Conservation (phyloP, 2,797 vertebrate species). For the Molossus alvarezi region DNA sequence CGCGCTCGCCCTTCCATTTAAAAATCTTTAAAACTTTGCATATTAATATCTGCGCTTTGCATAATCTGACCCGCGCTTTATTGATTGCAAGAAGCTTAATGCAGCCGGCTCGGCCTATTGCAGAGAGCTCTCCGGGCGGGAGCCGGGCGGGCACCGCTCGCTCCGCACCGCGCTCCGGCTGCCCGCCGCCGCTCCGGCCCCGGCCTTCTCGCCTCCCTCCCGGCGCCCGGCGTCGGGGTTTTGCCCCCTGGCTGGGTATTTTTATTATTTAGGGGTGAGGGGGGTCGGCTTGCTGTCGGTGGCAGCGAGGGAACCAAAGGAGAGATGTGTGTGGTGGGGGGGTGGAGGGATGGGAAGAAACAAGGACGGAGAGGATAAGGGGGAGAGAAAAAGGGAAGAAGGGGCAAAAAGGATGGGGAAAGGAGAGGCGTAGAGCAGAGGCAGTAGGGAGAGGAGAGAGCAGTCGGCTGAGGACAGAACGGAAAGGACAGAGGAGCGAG, state of each 20-base stretch:
- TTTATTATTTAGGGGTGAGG: slow-evolving; percentile 76
- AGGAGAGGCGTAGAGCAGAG: slow-evolving; percentile 82
- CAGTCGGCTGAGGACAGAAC: slow-evolving; percentile 85
- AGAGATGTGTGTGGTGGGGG: slow-evolving; percentile 30
- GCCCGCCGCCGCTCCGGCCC: slow-evolving; percentile 74
- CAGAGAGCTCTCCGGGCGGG: slow-evolving; percentile 86
- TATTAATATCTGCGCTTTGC: slow-evolving; percentile 90
- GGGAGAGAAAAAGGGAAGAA: slow-evolving; percentile 34
- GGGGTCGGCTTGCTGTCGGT: not conserved
- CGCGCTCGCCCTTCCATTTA: slow-evolving; percentile 87
- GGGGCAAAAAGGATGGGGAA: slow-evolving; percentile 84
- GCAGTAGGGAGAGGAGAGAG: slow-evolving; percentile 73
- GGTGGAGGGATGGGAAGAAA: slow-evolving; percentile 78
- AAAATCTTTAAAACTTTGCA: slow-evolving; percentile 91
- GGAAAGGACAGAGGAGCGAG: slow-evolving; percentile 56
- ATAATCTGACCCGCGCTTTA: slow-evolving; percentile 89
- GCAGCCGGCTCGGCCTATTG: slow-evolving; percentile 87
- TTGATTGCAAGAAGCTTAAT: slow-evolving; percentile 90
- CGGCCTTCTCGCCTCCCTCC: slow-evolving; percentile 69
- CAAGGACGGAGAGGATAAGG: slow-evolving; percentile 59
- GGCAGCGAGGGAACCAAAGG: slow-evolving; percentile 55
- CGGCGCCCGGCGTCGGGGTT: slow-evolving; percentile 71
- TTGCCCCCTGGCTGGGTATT: slow-evolving; percentile 85
- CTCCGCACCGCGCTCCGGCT: slow-evolving; percentile 83
- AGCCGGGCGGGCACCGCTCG: slow-evolving; percentile 88